phyloP scores from a whole-genome alignment of 2,797 vertebrate genomes.

The Pipistrellus kuhlii region DNA sequence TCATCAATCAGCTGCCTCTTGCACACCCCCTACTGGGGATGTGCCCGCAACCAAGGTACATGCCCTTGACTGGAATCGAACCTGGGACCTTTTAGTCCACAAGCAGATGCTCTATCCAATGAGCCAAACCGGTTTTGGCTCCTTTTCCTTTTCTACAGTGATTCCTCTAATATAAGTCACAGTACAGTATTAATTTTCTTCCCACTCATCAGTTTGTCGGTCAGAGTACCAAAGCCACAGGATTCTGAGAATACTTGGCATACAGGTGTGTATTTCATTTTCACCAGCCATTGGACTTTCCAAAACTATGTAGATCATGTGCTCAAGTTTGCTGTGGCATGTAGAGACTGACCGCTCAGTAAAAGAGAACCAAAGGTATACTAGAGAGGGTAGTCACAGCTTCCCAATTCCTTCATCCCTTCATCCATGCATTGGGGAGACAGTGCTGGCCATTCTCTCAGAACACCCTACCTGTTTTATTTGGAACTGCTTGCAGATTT shows the following conservation, averaged over 20 bases:
- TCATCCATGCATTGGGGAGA: background rate
- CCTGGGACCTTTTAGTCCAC: too few relatives aligned
- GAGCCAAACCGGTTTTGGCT: too few relatives aligned
- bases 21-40: too few relatives aligned
- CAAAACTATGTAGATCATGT: slow-evolving; percentile 1
- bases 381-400: background rate
- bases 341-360: slow-evolving; percentile 16
- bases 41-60: too few relatives aligned
- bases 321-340: background rate
- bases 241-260: slow-evolving; percentile 39
- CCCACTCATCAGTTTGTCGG: slow-evolving; percentile 16
- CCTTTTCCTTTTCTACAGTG: background rate
- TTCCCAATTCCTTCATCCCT: background rate
- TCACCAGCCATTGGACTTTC: slow-evolving; percentile 2
- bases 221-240: background rate
- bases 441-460: background rate
- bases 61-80: too few relatives aligned
- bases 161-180: slow-evolving; percentile 36
- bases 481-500: slow-evolving; percentile 92
- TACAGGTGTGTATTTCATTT: background rate
- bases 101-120: too few relatives aligned
- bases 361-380: slow-evolving; percentile 14
- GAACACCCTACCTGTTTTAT: slow-evolving; percentile 89
- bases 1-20: too few relatives aligned
- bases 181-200: slow-evolving; percentile 2